Evolutionary conservation across 2,888 invertebrate genomes (phyloP).

Genomic region (Sminthurides aquaticus): DNA sequence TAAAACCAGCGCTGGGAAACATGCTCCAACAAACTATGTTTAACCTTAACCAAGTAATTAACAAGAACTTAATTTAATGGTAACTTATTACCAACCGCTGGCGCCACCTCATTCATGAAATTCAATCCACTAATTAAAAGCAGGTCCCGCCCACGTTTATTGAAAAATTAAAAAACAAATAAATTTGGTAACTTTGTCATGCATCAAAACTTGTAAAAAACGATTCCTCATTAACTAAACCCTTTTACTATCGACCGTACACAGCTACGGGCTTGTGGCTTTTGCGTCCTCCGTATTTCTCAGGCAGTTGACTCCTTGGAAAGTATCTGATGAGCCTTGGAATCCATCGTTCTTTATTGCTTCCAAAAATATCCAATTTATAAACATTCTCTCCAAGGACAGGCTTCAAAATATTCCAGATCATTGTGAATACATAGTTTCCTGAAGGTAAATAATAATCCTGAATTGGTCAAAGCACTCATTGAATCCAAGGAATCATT

Average conservation of each 20-base stretch:
- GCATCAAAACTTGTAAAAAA: background rate
- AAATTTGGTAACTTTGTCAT: too few relatives aligned
- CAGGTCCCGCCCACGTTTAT: too few relatives aligned
- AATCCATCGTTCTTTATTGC: constrained; percentile 10
- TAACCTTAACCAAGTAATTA: too few relatives aligned
- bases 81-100: too few relatives aligned
- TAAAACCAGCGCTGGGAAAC: too few relatives aligned
- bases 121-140: too few relatives aligned
- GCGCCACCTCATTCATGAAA: too few relatives aligned
- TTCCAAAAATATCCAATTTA: constrained; percentile 18
- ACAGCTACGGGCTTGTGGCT: background rate
- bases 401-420: constrained; percentile 13
- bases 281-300: constrained; percentile 4
- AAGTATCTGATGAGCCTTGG: constrained; percentile 8
- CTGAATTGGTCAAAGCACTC: background rate
- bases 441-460: constrained; percentile 1
- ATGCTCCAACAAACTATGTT: too few relatives aligned
- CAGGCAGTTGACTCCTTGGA: constrained; percentile 16
- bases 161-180: too few relatives aligned
- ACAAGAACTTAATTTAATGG: too few relatives aligned
- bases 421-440: constrained; percentile 10
- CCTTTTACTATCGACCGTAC: background rate
- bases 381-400: constrained; percentile 15
- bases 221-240: background rate
- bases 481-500: background rate